Percentiles rank a stretch among this genome's conserved stretches.
phyloP scores from a whole-genome alignment of 2,797 vertebrate genomes.

The Scyliorhinus canicula region DNA sequence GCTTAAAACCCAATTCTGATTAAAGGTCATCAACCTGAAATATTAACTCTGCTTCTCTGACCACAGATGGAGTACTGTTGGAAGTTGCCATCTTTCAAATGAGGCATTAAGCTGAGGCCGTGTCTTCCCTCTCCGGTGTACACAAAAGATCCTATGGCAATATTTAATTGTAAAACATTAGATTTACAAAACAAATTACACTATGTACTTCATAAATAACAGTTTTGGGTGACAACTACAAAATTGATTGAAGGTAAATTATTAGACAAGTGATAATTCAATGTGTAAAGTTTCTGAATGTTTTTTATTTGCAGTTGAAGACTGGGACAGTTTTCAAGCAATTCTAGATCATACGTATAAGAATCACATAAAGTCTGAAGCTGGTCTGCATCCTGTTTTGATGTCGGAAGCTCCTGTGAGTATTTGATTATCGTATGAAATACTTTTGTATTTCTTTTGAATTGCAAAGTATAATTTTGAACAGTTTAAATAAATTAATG shows the following conservation, averaged over 20 bases:
- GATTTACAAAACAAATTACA: neutral
- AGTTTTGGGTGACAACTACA: neutral
- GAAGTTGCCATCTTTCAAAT: neutral
- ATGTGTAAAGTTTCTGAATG: neutral
- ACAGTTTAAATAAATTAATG: neutral
- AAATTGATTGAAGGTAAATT: neutral
- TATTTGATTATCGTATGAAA: slow-evolving; percentile 36
- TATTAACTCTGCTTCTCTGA: too few species aligned
- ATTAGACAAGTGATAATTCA: neutral
- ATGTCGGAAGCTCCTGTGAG: slow-evolving; percentile 98
- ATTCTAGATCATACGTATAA: slow-evolving; percentile 97
- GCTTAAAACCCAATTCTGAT: too few species aligned
- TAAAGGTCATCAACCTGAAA: too few species aligned
- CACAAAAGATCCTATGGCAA: neutral
- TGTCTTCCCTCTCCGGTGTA: neutral
- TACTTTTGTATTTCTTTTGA: neutral
- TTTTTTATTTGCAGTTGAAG: slow-evolving; percentile 73
- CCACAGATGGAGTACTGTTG: neutral
- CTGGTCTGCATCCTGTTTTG: slow-evolving; percentile 90
- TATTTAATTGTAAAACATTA: neutral
- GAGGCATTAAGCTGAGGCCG: neutral
- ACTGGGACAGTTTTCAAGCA: slow-evolving; percentile 98
- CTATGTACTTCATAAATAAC: neutral
- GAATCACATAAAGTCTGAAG: slow-evolving; percentile 97
- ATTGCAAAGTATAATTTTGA: neutral